A percentile compares a stretch with the other conserved stretches of the same genome.
These are phyloP conservation scores for Acheta domesticus DNA, from an alignment of 2,888 invertebrate species.

Conservation along the genomic window DNA sequence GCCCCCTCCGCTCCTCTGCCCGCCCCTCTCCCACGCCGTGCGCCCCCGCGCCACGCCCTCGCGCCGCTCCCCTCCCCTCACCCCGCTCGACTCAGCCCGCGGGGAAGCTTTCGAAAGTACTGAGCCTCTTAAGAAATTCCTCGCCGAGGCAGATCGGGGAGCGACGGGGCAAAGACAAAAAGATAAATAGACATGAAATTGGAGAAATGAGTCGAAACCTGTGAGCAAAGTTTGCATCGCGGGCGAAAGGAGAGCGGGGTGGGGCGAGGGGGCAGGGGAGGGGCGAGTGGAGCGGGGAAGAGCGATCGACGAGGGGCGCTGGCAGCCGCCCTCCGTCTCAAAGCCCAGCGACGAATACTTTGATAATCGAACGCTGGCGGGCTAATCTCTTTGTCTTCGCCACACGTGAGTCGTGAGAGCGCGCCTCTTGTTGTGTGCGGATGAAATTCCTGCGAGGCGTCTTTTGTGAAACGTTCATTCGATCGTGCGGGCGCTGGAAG, in stretches of 20 bases:
- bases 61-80: no score
- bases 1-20: no score
- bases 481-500: background rate
- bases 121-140: constrained; percentile 6
- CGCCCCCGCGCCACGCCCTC: no score
- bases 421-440: background rate
- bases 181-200: constrained; percentile 38
- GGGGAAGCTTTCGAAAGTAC: background rate
- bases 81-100: no score
- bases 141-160: constrained; percentile 18
- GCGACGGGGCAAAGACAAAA: constrained; percentile 27
- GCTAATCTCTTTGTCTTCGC: background rate
- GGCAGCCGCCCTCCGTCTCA: background rate
- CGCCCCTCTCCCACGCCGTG: no score
- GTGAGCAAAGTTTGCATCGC: constrained; percentile 32
- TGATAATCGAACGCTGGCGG: constrained; percentile 1
- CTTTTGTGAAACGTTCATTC: background rate
- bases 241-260: constrained; percentile 7
- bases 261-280: background rate
- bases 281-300: background rate
- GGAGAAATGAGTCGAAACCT: constrained; percentile 38
- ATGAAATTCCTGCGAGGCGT: background rate
- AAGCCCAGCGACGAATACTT: background rate
- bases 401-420: background rate
- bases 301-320: background rate